phyloP scores from a whole-genome alignment of 2,113 vertebrate genomes.

The Myrmecophaga tridactyla region DNA sequence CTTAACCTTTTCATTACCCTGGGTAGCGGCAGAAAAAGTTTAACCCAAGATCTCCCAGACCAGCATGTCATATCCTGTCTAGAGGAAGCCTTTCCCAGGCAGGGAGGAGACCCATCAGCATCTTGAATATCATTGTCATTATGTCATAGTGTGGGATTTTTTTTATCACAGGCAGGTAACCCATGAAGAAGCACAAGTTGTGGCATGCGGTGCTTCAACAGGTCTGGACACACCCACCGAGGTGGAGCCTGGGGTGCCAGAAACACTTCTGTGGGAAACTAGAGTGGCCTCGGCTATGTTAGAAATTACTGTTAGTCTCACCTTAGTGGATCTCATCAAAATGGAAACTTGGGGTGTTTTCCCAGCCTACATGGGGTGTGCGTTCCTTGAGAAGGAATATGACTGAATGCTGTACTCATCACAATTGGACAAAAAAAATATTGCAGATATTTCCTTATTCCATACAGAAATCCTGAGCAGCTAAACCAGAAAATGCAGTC shows the following conservation, averaged over 20 bases:
- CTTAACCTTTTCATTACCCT: neutral
- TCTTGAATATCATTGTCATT: neutral
- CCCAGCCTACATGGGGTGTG: neutral
- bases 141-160: neutral
- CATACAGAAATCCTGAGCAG: neutral
- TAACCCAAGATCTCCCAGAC: neutral
- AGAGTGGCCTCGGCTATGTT: neutral
- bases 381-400: slow-evolving; percentile 29
- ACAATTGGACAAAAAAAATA: neutral
- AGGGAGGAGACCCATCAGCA: neutral
- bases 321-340: too few relatives aligned
- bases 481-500: slow-evolving; percentile 21
- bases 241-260: neutral
- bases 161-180: neutral
- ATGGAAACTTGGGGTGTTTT: neutral
- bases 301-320: neutral
- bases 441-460: slow-evolving; percentile 22
- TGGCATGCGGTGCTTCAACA: neutral
- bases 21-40: neutral
- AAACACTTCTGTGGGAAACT: neutral
- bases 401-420: slow-evolving; percentile 17
- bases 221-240: neutral
- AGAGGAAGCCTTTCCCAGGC: slow-evolving; percentile 21
- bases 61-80: neutral
- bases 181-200: neutral